Evolutionary conservation across 2,797 vertebrate genomes (phyloP), one percentile per base, ranked within the genome.

Genomic region (Anniella stebbinsi): DNA sequence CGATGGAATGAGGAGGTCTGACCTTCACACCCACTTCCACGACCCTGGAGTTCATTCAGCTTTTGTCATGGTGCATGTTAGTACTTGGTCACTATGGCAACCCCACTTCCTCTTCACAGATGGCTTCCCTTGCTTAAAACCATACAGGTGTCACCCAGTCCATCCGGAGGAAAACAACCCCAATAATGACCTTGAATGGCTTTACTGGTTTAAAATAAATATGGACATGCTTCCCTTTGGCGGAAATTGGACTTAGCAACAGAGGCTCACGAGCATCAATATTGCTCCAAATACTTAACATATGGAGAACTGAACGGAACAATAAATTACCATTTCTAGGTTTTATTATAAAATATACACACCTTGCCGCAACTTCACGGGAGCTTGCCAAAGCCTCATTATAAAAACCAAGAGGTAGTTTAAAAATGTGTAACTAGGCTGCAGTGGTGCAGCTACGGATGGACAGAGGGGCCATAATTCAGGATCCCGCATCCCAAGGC

Each of bases 181-280:
- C 0, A 57, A 91, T 89, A 86, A 83, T 45, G 92, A 95, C 95
- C 94, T 76, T 2, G 78, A 73, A 90, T 81, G 76, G 89, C 89
- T 92, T 93, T 90, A 90, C 38, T n/a, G 85, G 48, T 91, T 95
- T 91, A 63, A 91, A 93, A 91, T 87, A 92, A 95, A 91, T 57
- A 94, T 0, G 67, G 91, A 94, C 45, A 1, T 69, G 93, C 77
- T 97, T 97, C 96, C 95, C 89, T 94, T 96, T 82, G 88, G 93
- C 87, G 86, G 96, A 96, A 97, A 96, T 95, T 88, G 93, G 93
- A 93, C 88, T 87, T 87, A 90, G 92, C 84, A 86, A 92, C 90
- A 76, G n/a, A 67, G 76, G 67, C 54, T 91, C 86, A 86, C 91
- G 66, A 83, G 86, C 88, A 87, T 93, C 90, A 94, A 95, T 85